Conservation (phyloP, 2,888 invertebrate species). For the Tipula vernalis region DNA sequence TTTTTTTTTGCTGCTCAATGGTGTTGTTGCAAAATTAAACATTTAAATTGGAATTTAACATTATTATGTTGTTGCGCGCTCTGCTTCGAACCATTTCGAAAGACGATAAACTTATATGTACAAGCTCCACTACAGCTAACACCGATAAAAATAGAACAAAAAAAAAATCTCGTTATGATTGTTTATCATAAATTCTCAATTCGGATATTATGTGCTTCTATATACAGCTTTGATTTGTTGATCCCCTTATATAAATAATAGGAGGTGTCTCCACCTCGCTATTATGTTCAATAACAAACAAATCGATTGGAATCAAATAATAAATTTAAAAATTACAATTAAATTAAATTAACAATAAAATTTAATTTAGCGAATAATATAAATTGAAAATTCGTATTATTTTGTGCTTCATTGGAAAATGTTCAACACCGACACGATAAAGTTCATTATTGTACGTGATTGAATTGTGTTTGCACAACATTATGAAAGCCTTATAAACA, state of each 20-base stretch:
- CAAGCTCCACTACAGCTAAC: not conserved
- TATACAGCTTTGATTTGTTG: not conserved
- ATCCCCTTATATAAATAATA: not conserved
- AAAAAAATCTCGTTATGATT: not conserved
- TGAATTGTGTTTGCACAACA: not conserved
- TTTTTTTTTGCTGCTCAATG: not conserved
- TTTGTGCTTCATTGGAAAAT: not conserved
- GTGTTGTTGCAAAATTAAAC: not conserved
- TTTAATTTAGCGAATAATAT: not conserved
- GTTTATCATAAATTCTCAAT: not conserved
- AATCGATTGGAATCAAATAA: not conserved
- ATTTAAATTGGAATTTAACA: not conserved
- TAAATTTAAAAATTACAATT: not conserved
- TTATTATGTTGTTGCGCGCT: not conserved
- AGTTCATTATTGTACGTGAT: not conserved
- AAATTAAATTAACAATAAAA: not conserved
- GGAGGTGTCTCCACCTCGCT: too few relatives aligned
- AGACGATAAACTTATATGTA: not conserved
- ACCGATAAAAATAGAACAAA: too few relatives aligned
- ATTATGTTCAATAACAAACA: not conserved
- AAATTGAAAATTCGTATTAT: not conserved
- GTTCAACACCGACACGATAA: not conserved
- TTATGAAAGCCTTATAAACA: not conserved
- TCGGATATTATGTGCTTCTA: not conserved
- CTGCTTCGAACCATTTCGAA: not conserved